phyloP scores from a whole-genome alignment of 2,113 vertebrate species.

The Nansenia antarctica region DNA sequence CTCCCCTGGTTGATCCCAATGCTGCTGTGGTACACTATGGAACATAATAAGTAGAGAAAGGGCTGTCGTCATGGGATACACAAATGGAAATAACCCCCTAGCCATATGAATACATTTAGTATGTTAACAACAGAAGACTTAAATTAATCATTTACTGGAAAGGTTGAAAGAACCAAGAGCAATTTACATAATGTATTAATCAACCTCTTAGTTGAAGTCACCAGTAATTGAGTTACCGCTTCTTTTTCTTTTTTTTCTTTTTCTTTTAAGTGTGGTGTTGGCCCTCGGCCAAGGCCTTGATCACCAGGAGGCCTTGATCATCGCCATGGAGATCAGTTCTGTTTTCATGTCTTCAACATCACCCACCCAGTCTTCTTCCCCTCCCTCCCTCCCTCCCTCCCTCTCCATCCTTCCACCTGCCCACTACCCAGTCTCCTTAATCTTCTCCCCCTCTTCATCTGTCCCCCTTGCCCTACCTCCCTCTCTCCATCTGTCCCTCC shows the following conservation, averaged over 20 bases:
- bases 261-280: too few relatives aligned
- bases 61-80: too few relatives aligned
- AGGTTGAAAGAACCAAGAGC: background rate
- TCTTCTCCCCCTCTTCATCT: background rate
- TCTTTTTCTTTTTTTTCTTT: background rate
- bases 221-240: background rate
- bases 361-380: background rate
- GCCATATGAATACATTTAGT: background rate
- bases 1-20: too few relatives aligned
- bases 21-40: too few relatives aligned
- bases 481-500: background rate
- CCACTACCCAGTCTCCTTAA: background rate
- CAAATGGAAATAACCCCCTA: too few relatives aligned
- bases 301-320: background rate
- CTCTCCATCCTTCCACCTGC: background rate
- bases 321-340: too few relatives aligned
- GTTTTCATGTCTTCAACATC: background rate
- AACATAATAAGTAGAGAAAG: too few relatives aligned
- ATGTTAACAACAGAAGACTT: background rate
- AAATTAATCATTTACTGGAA: background rate
- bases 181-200: background rate
- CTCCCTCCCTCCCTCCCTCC: background rate
- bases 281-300: background rate
- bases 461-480: background rate
- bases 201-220: background rate